Percentiles rank a stretch among this genome's conserved stretches.
Evolutionary conservation across 2,888 invertebrate species (phyloP).

Genomic region (Acanthosoma haemorrhoidale): DNA sequence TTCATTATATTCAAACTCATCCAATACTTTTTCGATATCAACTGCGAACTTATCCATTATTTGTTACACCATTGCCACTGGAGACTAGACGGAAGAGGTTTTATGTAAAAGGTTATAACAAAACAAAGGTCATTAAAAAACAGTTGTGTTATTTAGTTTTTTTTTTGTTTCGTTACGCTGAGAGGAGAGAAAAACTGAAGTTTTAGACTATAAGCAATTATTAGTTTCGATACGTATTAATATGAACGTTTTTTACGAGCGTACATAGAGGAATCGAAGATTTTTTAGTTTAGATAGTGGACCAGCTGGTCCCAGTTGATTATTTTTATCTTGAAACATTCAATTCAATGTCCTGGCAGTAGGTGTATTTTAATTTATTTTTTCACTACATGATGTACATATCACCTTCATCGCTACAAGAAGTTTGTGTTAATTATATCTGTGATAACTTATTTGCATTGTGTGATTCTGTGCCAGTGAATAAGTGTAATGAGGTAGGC

Average conservation of each 20-base stretch:
- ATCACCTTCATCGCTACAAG: constrained; percentile 57
- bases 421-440: constrained; percentile 59
- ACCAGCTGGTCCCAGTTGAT: constrained; percentile 30
- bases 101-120: constrained; percentile 20
- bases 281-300: constrained; percentile 9
- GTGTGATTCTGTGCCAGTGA: constrained; percentile 45
- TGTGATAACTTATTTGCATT: constrained; percentile 57
- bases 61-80: constrained; percentile 31
- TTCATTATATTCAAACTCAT: constrained; percentile 76
- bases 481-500: neutral
- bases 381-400: constrained; percentile 34
- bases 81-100: constrained; percentile 29
- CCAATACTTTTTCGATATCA: constrained; percentile 76
- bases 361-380: constrained; percentile 8
- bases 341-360: constrained; percentile 6
- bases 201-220: too few species aligned
- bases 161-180: neutral
- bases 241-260: neutral
- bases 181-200: neutral
- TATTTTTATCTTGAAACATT: constrained; percentile 26
- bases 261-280: neutral
- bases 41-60: constrained; percentile 59
- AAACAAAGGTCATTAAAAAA: neutral
- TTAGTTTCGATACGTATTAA: neutral
- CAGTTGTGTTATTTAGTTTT: neutral